Base-by-base conservation (phyloP, 2,888 invertebrate species). In the Euzophera pinguis region DNA sequence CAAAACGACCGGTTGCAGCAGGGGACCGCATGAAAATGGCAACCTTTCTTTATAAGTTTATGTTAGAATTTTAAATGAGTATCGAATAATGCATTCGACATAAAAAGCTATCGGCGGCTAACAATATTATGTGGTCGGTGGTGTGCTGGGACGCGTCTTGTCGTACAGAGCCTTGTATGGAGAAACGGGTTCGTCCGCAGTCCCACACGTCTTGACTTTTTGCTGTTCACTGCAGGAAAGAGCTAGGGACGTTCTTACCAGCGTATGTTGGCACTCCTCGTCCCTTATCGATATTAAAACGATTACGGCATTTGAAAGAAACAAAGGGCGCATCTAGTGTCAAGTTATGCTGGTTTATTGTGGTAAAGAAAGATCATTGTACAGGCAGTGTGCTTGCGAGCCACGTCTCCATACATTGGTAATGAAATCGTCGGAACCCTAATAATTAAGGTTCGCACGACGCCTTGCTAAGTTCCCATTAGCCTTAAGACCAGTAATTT, bases 51-150 rank as follows among this genome's bases (percentile, higher is more conserved):
- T 86, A 86, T 84, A 86, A 79, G 88, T 70, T 78, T 82, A 87
- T 83, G 87, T 89, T 90, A 90, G 89, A 89, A 89, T 90, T 90
- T 90, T 86, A 90, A 90, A 90, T 89, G 88, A 88, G 88, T 81
- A 86, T 89, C 89, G 88, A 90, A 90, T 89, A 89, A 90, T 90
- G 88, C 88, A 89, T 88, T 79, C 81, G 81, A 81, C 83, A 86
- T 88, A 89, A 90, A 90, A 90, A 90, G 87, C 87, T 87, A 89
- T 89, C 88, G 84, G 78, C 75, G 73, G 80, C 87, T 86, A 87
- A 88, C 89, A 84, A 88, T 89, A 89, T 88, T 86, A 87, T 88
- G 85, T 86, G 87, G 76, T 85, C 84, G 78, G 75, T 85, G 84
- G 78, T 87, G 22, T 84, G 84, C 82, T 82, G 87, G 84, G 86